Base-by-base conservation (phyloP, 2,113 vertebrate species). In the Eurystomus gularis region DNA sequence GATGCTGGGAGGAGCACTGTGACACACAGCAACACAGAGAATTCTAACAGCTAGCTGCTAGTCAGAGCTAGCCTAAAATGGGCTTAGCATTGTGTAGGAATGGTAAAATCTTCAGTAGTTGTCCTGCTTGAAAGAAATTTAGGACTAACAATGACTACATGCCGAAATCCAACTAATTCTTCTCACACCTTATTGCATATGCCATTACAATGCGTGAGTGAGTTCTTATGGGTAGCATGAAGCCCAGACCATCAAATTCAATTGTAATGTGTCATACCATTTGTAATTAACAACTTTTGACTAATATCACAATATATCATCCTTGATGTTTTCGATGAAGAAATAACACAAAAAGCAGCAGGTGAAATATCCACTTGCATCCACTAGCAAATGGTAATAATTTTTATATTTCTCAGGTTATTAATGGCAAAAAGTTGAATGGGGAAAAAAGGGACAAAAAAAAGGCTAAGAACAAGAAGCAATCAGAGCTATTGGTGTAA, bases 211-310 rank as follows among this genome's bases (percentile, higher is more conserved):
- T 23, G 39, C 20, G 11, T 21, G 31, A 28, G 4, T 26, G 17
- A 65, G 6, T 42, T 86, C 39, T 42, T 20, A 31, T 0, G 5
- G 18, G 26, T 19, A 69, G 76, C 1, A 2, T 0, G 1, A 81
- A 81, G 17, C 48, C 9, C 3, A 28, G 7, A 11, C 14, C 17
- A 46, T 17, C 33, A 48, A 52, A 73, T 51, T 40, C 12, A 64
- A n/a, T 12, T 71, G 33, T 39, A 39, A 39, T 1, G 4, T 2
- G 3, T 11, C 31, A 33, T 71, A 49, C 2, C 11, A 64, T 19
- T 28, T 68, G 7, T 23, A 40, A 71, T 37, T 31, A 79, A 52
- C 11, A 52, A 61, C 33, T 90, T 71, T 49, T 44, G 10, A 90
- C 24, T 40, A 37, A 6, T 46, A 49, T 3, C 13, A 39, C 19